Percentiles rank a stretch among this genome's conserved stretches.
Conservation (phyloP, 2,113 vertebrate genomes). For the Trinectes maculatus region DNA sequence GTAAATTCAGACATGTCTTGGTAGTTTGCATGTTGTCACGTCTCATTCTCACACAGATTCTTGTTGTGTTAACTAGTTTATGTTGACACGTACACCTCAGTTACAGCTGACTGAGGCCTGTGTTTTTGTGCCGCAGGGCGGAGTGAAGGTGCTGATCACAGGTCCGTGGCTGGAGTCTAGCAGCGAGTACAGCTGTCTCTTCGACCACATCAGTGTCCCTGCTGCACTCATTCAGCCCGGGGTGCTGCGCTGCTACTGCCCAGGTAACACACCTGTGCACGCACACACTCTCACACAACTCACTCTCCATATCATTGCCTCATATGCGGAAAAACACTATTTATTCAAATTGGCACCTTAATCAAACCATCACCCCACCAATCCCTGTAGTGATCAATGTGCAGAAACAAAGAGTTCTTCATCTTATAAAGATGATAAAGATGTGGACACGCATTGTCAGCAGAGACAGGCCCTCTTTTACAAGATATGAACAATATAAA, state of each 20-base stretch:
- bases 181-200: slow-evolving; percentile 97
- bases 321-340: neutral
- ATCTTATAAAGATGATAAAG: neutral
- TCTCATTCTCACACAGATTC: neutral
- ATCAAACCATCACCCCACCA: neutral
- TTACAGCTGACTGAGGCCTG: slow-evolving; percentile 22
- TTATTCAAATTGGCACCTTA: slow-evolving; percentile 3
- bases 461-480: slow-evolving; percentile 4
- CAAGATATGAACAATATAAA: slow-evolving; percentile 9
- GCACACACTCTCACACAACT: neutral
- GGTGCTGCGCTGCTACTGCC: slow-evolving; percentile 98
- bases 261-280: slow-evolving; percentile 84
- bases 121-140: slow-evolving; percentile 84
- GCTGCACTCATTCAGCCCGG: slow-evolving; percentile 98
- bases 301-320: neutral
- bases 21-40: neutral
- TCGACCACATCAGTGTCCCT: slow-evolving; percentile 98
- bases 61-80: neutral
- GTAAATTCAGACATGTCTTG: neutral
- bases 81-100: neutral
- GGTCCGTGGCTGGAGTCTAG: slow-evolving; percentile 97
- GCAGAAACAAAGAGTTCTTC: too few species aligned
- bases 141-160: slow-evolving; percentile 98
- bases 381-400: slow-evolving; percentile 5
- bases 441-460: neutral